A percentile compares a stretch with the other conserved stretches of the same genome.
These are phyloP conservation scores for Cryptotis parvus DNA, from an alignment of 2,113 vertebrate species.

Conservation along the genomic window DNA sequence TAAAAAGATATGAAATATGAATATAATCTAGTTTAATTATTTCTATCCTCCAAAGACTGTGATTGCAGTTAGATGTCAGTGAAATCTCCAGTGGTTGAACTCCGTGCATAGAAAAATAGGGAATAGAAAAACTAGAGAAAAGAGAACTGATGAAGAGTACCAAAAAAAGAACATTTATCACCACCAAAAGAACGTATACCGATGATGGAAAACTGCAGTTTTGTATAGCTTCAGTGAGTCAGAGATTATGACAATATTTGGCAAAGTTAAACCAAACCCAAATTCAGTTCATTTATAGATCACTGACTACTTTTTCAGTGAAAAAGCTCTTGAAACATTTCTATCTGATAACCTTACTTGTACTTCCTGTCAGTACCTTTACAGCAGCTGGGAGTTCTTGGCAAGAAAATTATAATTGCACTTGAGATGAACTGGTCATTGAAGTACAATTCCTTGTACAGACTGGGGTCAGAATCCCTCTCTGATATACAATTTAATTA, in stretches of 20 bases:
- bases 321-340: constrained; percentile 64
- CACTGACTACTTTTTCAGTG: constrained; percentile 44
- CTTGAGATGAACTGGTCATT: background rate
- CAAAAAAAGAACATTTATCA: constrained; percentile 74
- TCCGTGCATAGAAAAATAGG: constrained; percentile 71
- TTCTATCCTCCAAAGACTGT: constrained; percentile 78
- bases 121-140: constrained; percentile 64
- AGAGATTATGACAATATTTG: constrained; percentile 70
- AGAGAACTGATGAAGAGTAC: constrained; percentile 51
- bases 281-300: constrained; percentile 68
- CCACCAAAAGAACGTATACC: constrained; percentile 63
- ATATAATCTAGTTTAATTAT: constrained; percentile 84
- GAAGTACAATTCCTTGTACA: constrained; percentile 5
- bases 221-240: constrained; percentile 58
- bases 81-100: constrained; percentile 78
- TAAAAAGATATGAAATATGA: constrained; percentile 84
- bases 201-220: constrained; percentile 54
- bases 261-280: constrained; percentile 67
- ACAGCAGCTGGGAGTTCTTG: constrained; percentile 34
- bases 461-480: background rate
- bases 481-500: background rate
- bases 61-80: constrained; percentile 80
- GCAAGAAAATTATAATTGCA: constrained; percentile 19
- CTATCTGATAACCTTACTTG: constrained; percentile 59
- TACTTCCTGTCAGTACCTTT: constrained; percentile 53